Conservation (phyloP, 2,113 vertebrate genomes). For the Pimephales promelas region DNA sequence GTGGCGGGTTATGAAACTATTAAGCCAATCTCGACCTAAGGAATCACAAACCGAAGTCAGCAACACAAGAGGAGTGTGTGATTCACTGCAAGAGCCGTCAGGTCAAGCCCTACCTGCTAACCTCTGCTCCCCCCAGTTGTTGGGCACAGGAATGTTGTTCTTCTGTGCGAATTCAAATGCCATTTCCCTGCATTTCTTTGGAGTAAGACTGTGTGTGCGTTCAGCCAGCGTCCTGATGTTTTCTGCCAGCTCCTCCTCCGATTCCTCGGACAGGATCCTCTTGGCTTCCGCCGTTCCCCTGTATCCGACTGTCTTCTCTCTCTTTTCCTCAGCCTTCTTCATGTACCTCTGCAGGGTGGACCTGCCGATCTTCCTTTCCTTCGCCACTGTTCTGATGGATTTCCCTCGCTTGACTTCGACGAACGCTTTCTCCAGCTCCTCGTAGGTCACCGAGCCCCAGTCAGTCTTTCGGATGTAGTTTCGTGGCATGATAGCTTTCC, state of each 20-base stretch:
- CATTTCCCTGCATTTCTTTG: conserved; percentile 1
- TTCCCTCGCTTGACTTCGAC: conserved; percentile 18
- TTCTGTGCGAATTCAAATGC: conserved; percentile 18
- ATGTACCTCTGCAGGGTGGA: conserved; percentile 34
- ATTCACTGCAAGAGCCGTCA: background rate
- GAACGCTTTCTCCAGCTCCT: conserved; percentile 28
- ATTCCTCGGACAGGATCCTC: conserved; percentile 36
- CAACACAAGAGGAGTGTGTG: background rate
- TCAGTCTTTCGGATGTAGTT: conserved; percentile 30
- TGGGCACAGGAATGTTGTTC: conserved; percentile 19
- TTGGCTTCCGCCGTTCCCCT: conserved; percentile 42
- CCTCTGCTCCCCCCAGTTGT: conserved; percentile 25
- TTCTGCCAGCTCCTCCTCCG: conserved; percentile 38
- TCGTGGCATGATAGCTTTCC: conserved; percentile 25
- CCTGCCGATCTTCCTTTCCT: conserved; percentile 37
- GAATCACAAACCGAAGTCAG: background rate
- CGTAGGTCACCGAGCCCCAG: conserved; percentile 25
- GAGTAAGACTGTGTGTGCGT: background rate
- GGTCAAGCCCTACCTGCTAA: background rate
- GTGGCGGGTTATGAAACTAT: conserved; percentile 34
- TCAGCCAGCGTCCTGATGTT: background rate
- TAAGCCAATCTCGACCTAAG: conserved; percentile 36
- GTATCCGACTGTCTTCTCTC: conserved; percentile 30
- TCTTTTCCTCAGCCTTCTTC: conserved; percentile 32
- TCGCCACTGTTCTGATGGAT: conserved; percentile 27